Evolutionary conservation across 2,113 vertebrate species (phyloP).

Genomic region (Stigmatopora nigra): DNA sequence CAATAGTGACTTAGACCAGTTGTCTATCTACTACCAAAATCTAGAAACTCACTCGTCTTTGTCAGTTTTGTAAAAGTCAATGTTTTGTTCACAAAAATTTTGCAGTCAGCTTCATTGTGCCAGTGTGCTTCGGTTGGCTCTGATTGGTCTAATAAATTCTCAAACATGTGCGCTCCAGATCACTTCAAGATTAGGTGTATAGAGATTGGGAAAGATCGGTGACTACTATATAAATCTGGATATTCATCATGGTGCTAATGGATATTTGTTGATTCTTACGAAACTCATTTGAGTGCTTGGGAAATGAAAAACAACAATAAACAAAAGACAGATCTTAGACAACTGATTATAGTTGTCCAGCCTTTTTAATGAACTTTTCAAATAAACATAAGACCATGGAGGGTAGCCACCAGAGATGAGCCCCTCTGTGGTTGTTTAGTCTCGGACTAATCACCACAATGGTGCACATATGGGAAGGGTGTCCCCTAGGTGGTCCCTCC

Average conservation of each 20-base stretch:
- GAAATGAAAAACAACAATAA: slow-evolving; percentile 18
- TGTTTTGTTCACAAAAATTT: no score
- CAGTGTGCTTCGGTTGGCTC: no score
- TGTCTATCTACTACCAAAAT: no score
- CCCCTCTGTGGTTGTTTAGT: slow-evolving; percentile 70
- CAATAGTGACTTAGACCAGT: no score
- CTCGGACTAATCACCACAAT: slow-evolving; percentile 54
- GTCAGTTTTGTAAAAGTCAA: no score
- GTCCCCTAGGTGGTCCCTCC: slow-evolving; percentile 58
- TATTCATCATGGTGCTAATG: slow-evolving; percentile 27
- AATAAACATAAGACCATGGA: slow-evolving; percentile 49
- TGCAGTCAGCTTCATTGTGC: no score
- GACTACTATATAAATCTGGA: neutral
- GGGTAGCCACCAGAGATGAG: slow-evolving; percentile 54
- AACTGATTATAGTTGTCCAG: slow-evolving; percentile 43
- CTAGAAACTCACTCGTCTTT: no score
- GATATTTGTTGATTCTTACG: slow-evolving; percentile 53
- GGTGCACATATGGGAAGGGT: slow-evolving; percentile 62
- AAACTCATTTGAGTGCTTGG: slow-evolving; percentile 50
- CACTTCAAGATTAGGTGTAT: neutral
- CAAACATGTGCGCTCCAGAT: neutral
- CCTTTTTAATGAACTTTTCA: slow-evolving; percentile 53
- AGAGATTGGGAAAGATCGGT: neutral
- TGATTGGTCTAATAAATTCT: no score
- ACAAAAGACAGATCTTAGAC: slow-evolving; percentile 44